Evolutionary conservation across 2,888 invertebrate genomes (phyloP).

Genomic region (Scrobipalpa atriplicella): DNA sequence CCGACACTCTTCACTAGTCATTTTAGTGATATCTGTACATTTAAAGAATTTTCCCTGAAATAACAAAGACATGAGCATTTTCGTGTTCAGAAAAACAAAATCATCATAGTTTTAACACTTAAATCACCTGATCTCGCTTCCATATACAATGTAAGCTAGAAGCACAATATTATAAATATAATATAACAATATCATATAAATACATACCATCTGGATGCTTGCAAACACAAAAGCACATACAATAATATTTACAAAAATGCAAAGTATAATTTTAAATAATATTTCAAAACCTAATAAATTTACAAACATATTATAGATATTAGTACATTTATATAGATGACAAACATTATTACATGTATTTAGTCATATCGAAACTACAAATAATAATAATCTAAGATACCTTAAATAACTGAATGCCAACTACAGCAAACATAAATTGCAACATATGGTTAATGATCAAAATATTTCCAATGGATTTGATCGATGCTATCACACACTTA

Average conservation of each 20-base stretch:
- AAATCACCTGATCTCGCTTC: slow-evolving; percentile 25
- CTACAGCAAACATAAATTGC: slow-evolving; percentile 99
- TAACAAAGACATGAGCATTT: slow-evolving; percentile 5
- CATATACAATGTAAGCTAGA: background rate
- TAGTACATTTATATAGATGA: background rate
- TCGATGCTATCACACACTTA: slow-evolving; percentile 99
- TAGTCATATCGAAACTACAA: background rate
- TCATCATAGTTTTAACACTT: background rate
- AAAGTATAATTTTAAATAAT: background rate
- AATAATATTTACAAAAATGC: background rate
- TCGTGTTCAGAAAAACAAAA: background rate
- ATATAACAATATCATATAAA: slow-evolving; percentile 17
- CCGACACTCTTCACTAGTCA: slow-evolving; percentile 93
- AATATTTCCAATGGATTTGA: slow-evolving; percentile 99
- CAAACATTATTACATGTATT: background rate
- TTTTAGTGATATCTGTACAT: slow-evolving; percentile 97
- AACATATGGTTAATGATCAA: slow-evolving; percentile 99
- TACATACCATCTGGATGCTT: background rate
- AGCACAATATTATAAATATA: slow-evolving; percentile 19
- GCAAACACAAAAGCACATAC: background rate
- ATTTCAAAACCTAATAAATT: background rate
- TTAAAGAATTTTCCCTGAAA: slow-evolving; percentile 97
- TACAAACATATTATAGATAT: background rate
- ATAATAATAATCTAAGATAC: slow-evolving; percentile 76
- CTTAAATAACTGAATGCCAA: slow-evolving; percentile 99